Conservation (phyloP, 2,113 vertebrate species). For the Amia ocellicauda region DNA sequence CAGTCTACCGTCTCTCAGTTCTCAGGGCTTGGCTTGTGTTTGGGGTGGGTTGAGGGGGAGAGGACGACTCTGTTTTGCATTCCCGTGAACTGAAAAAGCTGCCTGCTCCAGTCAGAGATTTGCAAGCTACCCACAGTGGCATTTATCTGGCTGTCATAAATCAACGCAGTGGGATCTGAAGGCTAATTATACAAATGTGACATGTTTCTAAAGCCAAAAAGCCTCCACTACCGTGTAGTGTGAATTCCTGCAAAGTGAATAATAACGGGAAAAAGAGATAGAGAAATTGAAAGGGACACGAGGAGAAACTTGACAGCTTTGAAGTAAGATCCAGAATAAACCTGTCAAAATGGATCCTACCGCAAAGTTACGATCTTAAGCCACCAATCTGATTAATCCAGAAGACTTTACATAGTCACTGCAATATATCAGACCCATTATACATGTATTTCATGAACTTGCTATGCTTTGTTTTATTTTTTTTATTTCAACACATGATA, state of each 20-base stretch:
- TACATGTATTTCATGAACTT: too few relatives aligned
- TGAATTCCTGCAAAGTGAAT: conserved; percentile 27
- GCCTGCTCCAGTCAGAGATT: conserved; percentile 34
- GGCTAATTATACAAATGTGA: conserved; percentile 56
- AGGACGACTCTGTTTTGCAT: background rate
- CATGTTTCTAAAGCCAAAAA: conserved; percentile 44
- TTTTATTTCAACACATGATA: too few relatives aligned
- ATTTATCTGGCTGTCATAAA: conserved; percentile 43
- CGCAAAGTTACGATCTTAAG: background rate
- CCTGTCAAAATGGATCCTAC: background rate
- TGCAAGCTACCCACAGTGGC: conserved; percentile 40
- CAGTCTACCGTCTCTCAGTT: conserved; percentile 13
- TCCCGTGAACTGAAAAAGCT: conserved; percentile 2
- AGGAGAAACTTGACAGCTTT: background rate
- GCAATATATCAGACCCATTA: too few relatives aligned
- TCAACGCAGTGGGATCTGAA: conserved; percentile 38
- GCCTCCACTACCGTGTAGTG: conserved; percentile 23
- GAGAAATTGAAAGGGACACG: background rate
- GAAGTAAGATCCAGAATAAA: background rate
- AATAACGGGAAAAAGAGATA: conserved; percentile 14
- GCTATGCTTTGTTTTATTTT: too few relatives aligned
- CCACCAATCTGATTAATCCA: conserved; percentile 1
- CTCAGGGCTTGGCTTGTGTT: background rate
- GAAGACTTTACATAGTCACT: background rate
- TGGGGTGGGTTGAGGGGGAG: background rate